A percentile compares a stretch with the other conserved stretches of the same genome.
Conservation (phyloP, 2,888 invertebrate species). For the Cantharis lateralis region DNA sequence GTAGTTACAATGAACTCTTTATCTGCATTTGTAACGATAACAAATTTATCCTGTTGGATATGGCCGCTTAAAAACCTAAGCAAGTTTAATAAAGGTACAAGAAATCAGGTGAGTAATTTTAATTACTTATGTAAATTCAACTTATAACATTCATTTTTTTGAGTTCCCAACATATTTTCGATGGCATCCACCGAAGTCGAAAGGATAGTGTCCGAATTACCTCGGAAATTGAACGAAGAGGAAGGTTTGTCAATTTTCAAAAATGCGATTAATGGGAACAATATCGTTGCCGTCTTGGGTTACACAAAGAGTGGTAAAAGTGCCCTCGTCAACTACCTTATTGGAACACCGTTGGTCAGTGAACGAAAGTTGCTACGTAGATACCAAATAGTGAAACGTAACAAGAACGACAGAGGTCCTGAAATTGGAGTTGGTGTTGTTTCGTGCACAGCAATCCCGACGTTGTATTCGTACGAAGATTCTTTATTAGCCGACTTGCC, state of each 20-base stretch:
- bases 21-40: too few species aligned
- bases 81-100: too few species aligned
- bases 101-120: too few species aligned
- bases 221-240: background rate
- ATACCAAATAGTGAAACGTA: conserved; percentile 1
- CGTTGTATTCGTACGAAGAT: background rate
- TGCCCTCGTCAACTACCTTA: conserved; percentile 3
- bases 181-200: too few species aligned
- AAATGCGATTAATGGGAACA: background rate
- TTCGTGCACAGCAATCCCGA: background rate
- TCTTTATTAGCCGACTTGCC: background rate
- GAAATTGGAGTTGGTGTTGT: background rate
- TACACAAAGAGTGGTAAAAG: conserved; percentile 12
- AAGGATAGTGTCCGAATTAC: too few species aligned
- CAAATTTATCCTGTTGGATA: too few species aligned
- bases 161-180: too few species aligned
- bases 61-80: too few species aligned
- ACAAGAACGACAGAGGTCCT: background rate
- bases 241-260: background rate
- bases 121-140: too few species aligned
- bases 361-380: background rate
- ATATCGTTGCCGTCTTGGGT: background rate
- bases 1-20: too few species aligned
- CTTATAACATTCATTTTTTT: too few species aligned
- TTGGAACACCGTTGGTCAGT: background rate